Evolutionary conservation across 2,888 invertebrate species (phyloP).

Genomic region (Epistrophe eligans): DNA sequence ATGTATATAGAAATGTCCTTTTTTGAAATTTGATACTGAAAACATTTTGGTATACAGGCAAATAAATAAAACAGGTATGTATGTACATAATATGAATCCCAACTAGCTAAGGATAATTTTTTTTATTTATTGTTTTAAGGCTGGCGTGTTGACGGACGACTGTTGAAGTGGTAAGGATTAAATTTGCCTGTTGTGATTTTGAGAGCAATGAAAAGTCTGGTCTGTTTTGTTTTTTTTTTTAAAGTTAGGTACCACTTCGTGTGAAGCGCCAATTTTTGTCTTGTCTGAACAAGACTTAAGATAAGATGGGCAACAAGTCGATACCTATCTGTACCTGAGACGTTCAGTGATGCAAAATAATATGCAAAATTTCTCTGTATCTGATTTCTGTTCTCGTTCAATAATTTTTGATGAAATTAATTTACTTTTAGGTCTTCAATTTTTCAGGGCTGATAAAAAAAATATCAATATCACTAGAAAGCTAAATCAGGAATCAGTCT

Average conservation of each 20-base stretch:
- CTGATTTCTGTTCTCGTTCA: not conserved
- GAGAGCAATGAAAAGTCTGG: constrained; percentile 14
- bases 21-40: constrained; percentile 32
- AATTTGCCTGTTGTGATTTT: constrained; percentile 39
- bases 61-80: constrained; percentile 27
- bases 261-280: constrained; percentile 12
- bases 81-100: not conserved
- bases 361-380: not conserved
- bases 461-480: not conserved
- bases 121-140: constrained; percentile 28
- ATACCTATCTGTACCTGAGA: not conserved
- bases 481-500: too few species aligned
- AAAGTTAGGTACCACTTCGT: not conserved
- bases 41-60: constrained; percentile 30
- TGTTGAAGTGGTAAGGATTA: constrained; percentile 22
- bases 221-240: not conserved
- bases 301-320: constrained; percentile 10
- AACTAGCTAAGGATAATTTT: not conserved
- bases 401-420: not conserved
- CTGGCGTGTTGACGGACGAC: constrained; percentile 24
- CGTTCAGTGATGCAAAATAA: constrained; percentile 5
- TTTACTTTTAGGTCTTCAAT: not conserved
- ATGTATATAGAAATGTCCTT: constrained; percentile 32
- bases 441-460: not conserved
- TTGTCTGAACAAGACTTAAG: constrained; percentile 9